Conservation (phyloP, 1,140 invertebrate species). For the Drosophila carrolli region DNA sequence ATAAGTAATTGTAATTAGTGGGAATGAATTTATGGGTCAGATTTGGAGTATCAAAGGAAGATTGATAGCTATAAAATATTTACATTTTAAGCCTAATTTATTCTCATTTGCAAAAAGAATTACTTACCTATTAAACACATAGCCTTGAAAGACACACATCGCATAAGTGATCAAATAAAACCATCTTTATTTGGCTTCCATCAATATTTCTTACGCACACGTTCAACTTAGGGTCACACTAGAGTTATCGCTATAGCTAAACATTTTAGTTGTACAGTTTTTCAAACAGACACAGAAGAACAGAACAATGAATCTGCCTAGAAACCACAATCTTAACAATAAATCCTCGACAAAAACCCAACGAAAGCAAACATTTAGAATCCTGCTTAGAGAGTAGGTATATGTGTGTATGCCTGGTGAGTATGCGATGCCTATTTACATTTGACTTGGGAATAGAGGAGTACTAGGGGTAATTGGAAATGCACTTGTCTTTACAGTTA, state of each 20-base stretch:
- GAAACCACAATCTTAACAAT: conserved; percentile 62
- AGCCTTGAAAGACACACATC: background rate
- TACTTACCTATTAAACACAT: background rate
- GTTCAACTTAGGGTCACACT: conserved; percentile 50
- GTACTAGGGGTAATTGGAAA: conserved; percentile 14
- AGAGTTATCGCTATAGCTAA: conserved; percentile 55
- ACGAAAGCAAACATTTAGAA: conserved; percentile 38
- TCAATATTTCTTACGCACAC: conserved; percentile 34
- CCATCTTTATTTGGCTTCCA: conserved; percentile 67
- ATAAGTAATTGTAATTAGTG: conserved; percentile 15
- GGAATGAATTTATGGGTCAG: conserved; percentile 21
- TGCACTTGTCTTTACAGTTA: conserved; percentile 60
- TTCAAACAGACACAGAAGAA: conserved; percentile 61
- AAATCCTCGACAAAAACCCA: conserved; percentile 38
- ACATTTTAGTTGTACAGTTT: conserved; percentile 58
- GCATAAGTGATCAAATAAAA: conserved; percentile 52
- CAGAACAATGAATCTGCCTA: conserved; percentile 42
- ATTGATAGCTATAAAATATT: background rate
- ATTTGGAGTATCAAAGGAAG: conserved; percentile 16
- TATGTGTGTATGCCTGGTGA: conserved; percentile 28
- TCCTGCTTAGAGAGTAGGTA: conserved; percentile 36
- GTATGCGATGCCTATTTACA: conserved; percentile 67
- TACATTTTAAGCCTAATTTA: background rate
- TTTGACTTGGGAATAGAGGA: conserved; percentile 63
- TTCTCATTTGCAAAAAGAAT: no score